Base-by-base conservation (phyloP, 1,140 invertebrate species). In the Pseudomyrmex flavicornis region DNA sequence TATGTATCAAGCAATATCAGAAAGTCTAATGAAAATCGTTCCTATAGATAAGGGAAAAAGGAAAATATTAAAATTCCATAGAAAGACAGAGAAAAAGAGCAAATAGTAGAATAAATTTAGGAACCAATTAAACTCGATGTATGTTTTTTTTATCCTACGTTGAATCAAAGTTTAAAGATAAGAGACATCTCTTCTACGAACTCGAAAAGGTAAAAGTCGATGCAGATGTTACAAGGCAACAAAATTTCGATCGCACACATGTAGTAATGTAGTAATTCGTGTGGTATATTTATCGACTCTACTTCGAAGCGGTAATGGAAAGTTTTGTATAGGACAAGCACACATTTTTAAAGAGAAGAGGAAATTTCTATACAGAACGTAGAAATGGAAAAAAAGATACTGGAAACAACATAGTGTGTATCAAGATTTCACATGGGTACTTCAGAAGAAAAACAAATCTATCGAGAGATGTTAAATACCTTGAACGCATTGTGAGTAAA, bases 361-460 rank as follows among this genome's bases (percentile, higher is more conserved):
- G 48, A 63, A 10, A 79, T 68, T 70, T 82, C 7, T 58, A 54
- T 66, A 59, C 69, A 87, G 58, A 76, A 82, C 35, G 69, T 70
- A 52, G 44, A 83, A 68, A 65, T 59, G 59, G 44, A 82, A 69
- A 74, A 35, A 54, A 63, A 73, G 58, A 84, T 84, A 80, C 22
- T 85, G 50, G 58, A 52, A 90, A 89, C 75, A 89, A 76, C 80
- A 88, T 0, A 63, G 86, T 83, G 46, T 82, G 22, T 61, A 50
- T 58, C 44, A 74, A 84, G 82, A 90, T 72, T 79, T 87, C 83
- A 91, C 87, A 85, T 88, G 90, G 86, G 87, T 89, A 91, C 88
- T 72, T n/a, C 22, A 74, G 59, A 74, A 46, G 48, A 59, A 44
- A 17, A 35, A 68, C 63, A 2, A 44, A 20, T 10, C 8, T 22